Conservation (phyloP, 2,797 vertebrate species). For the Platalea minor region DNA sequence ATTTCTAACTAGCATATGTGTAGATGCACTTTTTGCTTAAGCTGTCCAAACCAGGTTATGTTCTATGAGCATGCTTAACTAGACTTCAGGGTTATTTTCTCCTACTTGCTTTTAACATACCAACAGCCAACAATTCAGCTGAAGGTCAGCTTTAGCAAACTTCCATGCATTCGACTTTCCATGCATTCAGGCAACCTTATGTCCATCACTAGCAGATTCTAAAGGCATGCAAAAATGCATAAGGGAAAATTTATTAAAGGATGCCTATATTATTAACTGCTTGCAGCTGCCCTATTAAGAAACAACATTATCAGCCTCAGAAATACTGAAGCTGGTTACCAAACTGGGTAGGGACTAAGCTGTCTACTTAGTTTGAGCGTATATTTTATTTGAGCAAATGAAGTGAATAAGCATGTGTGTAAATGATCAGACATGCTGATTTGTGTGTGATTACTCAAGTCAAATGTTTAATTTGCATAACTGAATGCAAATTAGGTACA, state of each 20-base stretch:
- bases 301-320: background rate
- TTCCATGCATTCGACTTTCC: background rate
- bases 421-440: slow-evolving; percentile 60
- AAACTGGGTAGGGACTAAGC: slow-evolving; percentile 2
- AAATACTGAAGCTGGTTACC: background rate
- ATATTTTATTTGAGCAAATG: slow-evolving; percentile 43
- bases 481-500: slow-evolving; percentile 63
- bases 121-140: background rate
- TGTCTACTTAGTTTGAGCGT: background rate
- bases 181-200: slow-evolving; percentile 1
- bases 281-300: slow-evolving; percentile 21
- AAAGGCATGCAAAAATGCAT: slow-evolving; percentile 4
- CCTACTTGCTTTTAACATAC: slow-evolving; percentile 6
- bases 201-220: background rate
- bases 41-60: slow-evolving; percentile 1
- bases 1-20: background rate
- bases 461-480: slow-evolving; percentile 66
- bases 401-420: slow-evolving; percentile 58
- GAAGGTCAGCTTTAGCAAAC: slow-evolving; percentile 28
- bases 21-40: background rate
- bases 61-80: slow-evolving; percentile 19
- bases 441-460: slow-evolving; percentile 64
- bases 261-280: background rate
- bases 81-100: slow-evolving; percentile 22
- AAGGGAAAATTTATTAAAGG: slow-evolving; percentile 25